Evolutionary conservation across 35 echinoderm and acorn worm species (phyloP), one percentile per base, ranked within the genome.

Genomic region (Diadema setosum): DNA sequence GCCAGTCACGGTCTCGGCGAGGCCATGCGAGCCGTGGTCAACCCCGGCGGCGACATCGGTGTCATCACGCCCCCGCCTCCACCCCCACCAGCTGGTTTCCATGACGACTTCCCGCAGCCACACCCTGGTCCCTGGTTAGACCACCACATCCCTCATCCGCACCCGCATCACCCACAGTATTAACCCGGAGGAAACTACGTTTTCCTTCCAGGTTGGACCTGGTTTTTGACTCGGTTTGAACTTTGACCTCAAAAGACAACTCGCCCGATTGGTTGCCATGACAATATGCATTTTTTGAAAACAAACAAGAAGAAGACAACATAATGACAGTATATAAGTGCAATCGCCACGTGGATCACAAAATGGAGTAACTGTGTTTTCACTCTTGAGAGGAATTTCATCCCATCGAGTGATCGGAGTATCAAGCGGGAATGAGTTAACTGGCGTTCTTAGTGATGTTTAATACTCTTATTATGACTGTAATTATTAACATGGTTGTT

Each of bases 1-100:
- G 93, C 89, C 26, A 95, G 89, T 48, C 89, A 95, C 15, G 93
- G 93, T 18, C 69, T 95, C 12, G 85, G 93, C 16, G 93, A 95
- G 32, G 93, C 93, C 2, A 95, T 95, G 93, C 69, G 93, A 27
- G 93, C 81, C 16, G 87, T 95, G 46, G 93, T 95, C 34, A 82
- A 76, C 42, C 83, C 93, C 5, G 93, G 84, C 2, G 82, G 83
- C n/a, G 84, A 90, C 20, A 91, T 91, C 81, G 73, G 73, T 41
- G 73, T 78, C 15, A 41, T 78, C n/a, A 78, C 73, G 5, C 73
- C 73, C 4, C 69, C 69, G 0, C 73, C 73, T 11, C 73, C 73
- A 2, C 48, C n/a, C 9, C n/a, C 48, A 52, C 40, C 40, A 44
- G 40, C 21, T 4, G 44, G 33, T 44, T 78, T 58, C 33, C 55